phyloP scores from a whole-genome alignment of 2,888 invertebrate genomes.

The Antheraea yamamai region DNA sequence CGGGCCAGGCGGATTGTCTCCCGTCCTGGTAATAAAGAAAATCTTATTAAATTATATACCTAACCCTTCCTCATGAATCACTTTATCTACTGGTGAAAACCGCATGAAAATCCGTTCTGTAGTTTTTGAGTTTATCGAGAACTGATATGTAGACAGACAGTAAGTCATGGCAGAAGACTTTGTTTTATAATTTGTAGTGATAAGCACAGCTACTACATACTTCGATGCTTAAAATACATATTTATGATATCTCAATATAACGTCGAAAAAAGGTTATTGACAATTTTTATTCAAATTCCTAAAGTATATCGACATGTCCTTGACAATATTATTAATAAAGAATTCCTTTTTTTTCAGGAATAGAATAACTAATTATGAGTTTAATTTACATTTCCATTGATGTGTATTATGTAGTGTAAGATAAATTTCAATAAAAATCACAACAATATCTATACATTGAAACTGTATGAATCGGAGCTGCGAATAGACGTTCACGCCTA shows the following conservation, averaged over 20 bases:
- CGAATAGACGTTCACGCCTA: conserved; percentile 12
- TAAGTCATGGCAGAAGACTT: no score
- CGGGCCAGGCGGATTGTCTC: no score
- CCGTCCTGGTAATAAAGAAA: no score
- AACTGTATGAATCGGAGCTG: conserved; percentile 14
- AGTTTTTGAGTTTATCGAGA: no score
- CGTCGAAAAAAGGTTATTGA: neutral
- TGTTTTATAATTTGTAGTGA: neutral
- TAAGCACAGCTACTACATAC: neutral
- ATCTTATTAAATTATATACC: no score
- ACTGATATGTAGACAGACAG: no score
- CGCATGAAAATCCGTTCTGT: no score
- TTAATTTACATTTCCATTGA: neutral
- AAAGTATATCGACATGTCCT: no score
- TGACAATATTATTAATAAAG: neutral
- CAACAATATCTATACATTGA: conserved; percentile 12
- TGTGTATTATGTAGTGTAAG: neutral
- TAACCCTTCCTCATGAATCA: no score
- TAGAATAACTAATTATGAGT: neutral
- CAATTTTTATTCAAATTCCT: neutral
- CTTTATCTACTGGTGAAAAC: no score
- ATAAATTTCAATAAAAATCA: conserved; percentile 1
- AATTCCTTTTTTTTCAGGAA: neutral
- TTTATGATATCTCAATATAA: neutral
- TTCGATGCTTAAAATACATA: neutral